Evolutionary conservation across 2,797 vertebrate species (phyloP).

Genomic region (Hypotaenidia okinawae): DNA sequence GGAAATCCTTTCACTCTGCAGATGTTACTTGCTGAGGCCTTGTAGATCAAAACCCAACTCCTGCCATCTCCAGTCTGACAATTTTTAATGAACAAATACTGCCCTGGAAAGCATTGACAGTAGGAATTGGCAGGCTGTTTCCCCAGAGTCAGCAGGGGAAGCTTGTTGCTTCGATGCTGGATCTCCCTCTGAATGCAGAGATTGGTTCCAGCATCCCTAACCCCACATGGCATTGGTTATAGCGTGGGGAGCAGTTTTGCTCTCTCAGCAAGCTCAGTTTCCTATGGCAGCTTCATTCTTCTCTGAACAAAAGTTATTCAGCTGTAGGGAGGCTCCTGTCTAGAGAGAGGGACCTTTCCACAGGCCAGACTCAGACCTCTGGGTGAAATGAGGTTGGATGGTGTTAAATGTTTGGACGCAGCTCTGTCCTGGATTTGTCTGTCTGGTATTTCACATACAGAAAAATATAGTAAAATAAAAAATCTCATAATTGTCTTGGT

Average conservation of each 20-base stretch:
- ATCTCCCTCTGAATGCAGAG: slow-evolving; percentile 3
- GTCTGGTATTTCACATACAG: not conserved
- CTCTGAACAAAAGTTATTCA: not conserved
- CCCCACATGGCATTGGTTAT: slow-evolving; percentile 31
- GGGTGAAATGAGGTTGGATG: not conserved
- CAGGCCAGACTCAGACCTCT: not conserved
- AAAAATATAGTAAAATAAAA: not conserved
- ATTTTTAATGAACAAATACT: not conserved
- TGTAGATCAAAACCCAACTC: slow-evolving; percentile 33
- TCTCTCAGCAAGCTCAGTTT: not conserved
- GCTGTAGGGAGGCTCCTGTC: slow-evolving; percentile 22
- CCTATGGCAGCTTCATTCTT: slow-evolving; percentile 29
- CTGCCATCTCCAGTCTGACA: not conserved
- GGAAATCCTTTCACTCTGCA: slow-evolving; percentile 8
- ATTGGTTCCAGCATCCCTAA: not conserved
- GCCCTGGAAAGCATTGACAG: slow-evolving; percentile 25
- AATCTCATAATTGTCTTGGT: no score
- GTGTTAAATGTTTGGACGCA: not conserved
- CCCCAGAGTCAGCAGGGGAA: not conserved
- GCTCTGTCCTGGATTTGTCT: not conserved
- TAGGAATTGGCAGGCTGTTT: slow-evolving; percentile 24
- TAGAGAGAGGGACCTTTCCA: slow-evolving; percentile 11
- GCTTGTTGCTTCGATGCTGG: not conserved
- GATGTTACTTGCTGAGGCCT: slow-evolving; percentile 33
- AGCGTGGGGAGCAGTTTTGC: not conserved